Base-by-base conservation (phyloP, 2,797 vertebrate species). In the Nannoperca obscura region DNA sequence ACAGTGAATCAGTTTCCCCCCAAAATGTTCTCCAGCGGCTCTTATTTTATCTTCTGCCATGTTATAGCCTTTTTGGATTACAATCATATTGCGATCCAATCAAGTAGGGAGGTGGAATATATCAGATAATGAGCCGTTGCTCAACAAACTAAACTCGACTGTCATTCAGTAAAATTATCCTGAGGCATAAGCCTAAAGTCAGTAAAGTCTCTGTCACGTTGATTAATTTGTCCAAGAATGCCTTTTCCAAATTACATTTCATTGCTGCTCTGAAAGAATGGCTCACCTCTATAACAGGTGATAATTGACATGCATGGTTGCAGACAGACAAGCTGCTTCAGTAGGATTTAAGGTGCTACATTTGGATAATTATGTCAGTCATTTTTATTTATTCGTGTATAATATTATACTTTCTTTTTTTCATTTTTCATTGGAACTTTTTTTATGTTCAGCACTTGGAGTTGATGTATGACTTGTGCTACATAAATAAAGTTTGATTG, bases 151-250 rank as follows among this genome's bases (percentile, higher is more conserved):
- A 32, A 6, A 78, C 62, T 80, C 46, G 76, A 80, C 77, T 85
- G 87, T 88, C 78, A 87, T 82, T 85, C 53, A 80, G 78, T 74
- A 65, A 80, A 85, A 89, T 88, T 76, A 89, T 81, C 87, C 80
- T 1, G 7, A 83, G 86, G 85, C 82, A 52, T 46, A 69, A 81
- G 78, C 71, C 82, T 27, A 82, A 86, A 89, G 84, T 87, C 85
- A 65, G 86, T 88, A 77, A 93, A 90, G 88, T 83, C 71, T 83
- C 71, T 80, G 66, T 89, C 92, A 89, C 63, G 57, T 84, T 93
- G 87, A 93, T 94, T 91, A 91, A 93, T 90, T 91, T 92, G 87
- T 94, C 85, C 78, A 86, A 88, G 76, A 83, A 69, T 76, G 78
- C 77, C 74, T 69, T 90, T 91, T 90, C 81, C 76, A 89, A 91